Percentiles rank a stretch among this genome's conserved stretches.
Evolutionary conservation across 2,797 vertebrate genomes (phyloP).

Genomic region (Jordanella pulchra): DNA sequence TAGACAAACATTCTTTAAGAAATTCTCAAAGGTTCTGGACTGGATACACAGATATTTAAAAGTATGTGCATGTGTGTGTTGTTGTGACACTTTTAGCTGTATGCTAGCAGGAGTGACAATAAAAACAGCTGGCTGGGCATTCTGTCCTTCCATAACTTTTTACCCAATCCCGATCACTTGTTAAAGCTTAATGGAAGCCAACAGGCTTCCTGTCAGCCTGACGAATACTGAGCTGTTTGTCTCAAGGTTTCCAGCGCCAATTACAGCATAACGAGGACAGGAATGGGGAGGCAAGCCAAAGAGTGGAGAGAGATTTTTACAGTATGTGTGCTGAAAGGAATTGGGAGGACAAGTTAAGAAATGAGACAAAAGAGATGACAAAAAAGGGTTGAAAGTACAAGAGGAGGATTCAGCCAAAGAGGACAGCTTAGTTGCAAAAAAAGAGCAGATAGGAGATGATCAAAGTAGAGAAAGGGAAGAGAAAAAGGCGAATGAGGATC

Average conservation of each 20-base stretch:
- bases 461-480: conserved; percentile 24
- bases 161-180: conserved; percentile 63
- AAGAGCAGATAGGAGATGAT: conserved; percentile 18
- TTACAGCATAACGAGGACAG: conserved; percentile 70
- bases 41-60: conserved; percentile 12
- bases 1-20: conserved; percentile 37
- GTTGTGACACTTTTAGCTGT: conserved; percentile 34
- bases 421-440: conserved; percentile 6
- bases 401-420: conserved; percentile 6
- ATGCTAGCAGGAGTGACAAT: conserved; percentile 45
- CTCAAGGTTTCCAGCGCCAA: conserved; percentile 72
- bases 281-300: conserved; percentile 4
- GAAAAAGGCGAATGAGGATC: background rate
- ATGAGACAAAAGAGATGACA: conserved; percentile 29
- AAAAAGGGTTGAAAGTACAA: conserved; percentile 15
- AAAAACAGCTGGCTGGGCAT: conserved; percentile 33
- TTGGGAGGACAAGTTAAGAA: conserved; percentile 4
- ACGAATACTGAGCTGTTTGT: conserved; percentile 62
- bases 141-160: conserved; percentile 47
- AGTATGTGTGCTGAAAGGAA: background rate
- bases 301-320: conserved; percentile 7
- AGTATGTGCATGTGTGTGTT: conserved; percentile 7
- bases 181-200: conserved; percentile 78
- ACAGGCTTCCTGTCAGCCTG: conserved; percentile 67
- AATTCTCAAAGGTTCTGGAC: conserved; percentile 28